Evolutionary conservation across 2,797 vertebrate species (phyloP).

Genomic region (Acanthurus tractus): DNA sequence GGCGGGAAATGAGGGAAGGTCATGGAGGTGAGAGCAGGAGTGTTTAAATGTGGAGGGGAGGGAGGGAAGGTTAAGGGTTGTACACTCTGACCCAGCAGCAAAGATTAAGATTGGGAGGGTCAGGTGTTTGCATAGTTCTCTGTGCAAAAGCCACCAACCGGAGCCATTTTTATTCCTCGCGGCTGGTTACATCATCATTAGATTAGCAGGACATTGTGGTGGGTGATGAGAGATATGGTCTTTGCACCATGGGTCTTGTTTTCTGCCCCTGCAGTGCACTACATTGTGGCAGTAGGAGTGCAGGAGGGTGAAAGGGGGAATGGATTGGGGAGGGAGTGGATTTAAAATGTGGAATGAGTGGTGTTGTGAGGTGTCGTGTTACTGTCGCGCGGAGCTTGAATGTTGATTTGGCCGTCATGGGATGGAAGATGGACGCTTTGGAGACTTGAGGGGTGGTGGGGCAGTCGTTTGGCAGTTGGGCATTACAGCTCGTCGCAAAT

Average conservation of each 20-base stretch:
- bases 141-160: conserved; percentile 87
- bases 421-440: conserved; percentile 11
- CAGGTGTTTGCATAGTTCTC: conserved; percentile 89
- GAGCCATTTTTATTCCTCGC: conserved; percentile 82
- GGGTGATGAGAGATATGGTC: conserved; percentile 62
- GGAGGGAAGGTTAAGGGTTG: conserved; percentile 65
- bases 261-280: conserved; percentile 50
- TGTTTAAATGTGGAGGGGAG: conserved; percentile 38
- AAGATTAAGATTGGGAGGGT: conserved; percentile 85
- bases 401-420: conserved; percentile 28
- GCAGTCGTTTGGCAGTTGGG: conserved; percentile 72
- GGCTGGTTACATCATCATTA: conserved; percentile 79
- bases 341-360: conserved; percentile 21
- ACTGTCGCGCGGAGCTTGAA: conserved; percentile 3
- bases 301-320: conserved; percentile 37
- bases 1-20: conserved; percentile 10
- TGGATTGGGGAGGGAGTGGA: conserved; percentile 21
- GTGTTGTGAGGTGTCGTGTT: conserved; percentile 5
- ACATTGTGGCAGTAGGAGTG: conserved; percentile 51
- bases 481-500: conserved; percentile 70
- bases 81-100: conserved; percentile 87
- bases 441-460: conserved; percentile 23
- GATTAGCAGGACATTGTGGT: conserved; percentile 75
- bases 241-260: conserved; percentile 57
- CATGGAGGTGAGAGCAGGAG: conserved; percentile 47